Percentiles rank a stretch among this genome's conserved stretches.
Evolutionary conservation across 2,888 invertebrate genomes (phyloP).

Genomic region (Dione juno): DNA sequence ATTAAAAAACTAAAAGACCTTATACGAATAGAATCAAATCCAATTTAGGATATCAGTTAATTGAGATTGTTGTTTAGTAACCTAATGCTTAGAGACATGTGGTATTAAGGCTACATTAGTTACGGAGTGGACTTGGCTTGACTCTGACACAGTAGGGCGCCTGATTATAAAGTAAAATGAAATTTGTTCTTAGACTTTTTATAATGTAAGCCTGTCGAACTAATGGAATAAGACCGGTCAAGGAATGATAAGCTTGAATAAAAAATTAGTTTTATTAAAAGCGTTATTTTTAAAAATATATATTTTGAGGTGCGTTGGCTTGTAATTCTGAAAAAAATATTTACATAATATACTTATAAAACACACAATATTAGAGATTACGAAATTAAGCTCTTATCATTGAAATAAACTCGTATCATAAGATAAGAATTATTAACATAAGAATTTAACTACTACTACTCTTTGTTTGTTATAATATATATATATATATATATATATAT

Average conservation of each 20-base stretch:
- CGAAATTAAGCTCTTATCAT: too few species aligned
- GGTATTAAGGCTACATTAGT: slow-evolving; percentile 25
- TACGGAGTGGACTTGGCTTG: slow-evolving; percentile 30
- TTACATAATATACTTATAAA: too few species aligned
- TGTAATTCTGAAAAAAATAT: too few species aligned
- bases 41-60: slow-evolving; percentile 5
- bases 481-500: too few species aligned
- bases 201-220: slow-evolving; percentile 28
- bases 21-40: slow-evolving; percentile 5
- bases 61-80: slow-evolving; percentile 16
- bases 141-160: slow-evolving; percentile 40
- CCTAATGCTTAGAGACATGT: slow-evolving; percentile 20
- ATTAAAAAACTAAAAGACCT: neutral
- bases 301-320: too few species aligned
- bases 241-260: slow-evolving; percentile 26
- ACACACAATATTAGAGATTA: too few species aligned
- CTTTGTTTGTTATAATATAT: too few species aligned
- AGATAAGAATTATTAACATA: too few species aligned
- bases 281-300: neutral
- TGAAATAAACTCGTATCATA: too few species aligned
- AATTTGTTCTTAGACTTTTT: slow-evolving; percentile 23
- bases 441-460: too few species aligned
- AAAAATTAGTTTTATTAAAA: slow-evolving; percentile 6
- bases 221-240: slow-evolving; percentile 29
- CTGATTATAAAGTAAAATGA: slow-evolving; percentile 41